Evolutionary conservation across 2,797 vertebrate genomes (phyloP), one percentile per base, ranked within the genome.

Genomic region (Sebastes reedi): DNA sequence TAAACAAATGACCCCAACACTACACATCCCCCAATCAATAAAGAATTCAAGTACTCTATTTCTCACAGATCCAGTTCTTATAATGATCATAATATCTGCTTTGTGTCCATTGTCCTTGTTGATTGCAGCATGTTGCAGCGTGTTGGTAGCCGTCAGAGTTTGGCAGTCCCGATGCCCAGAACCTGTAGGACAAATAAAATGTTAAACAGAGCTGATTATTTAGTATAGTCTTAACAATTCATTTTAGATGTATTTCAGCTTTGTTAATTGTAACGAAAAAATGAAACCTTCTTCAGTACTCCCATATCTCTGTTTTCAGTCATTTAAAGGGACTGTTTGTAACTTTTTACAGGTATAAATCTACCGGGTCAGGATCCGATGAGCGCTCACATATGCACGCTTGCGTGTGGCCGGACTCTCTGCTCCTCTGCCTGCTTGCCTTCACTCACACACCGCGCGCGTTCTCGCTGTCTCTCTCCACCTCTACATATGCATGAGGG

Each of bases 131-230:
- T 39, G 36, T 39, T 39, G 18, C 20, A 20, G 3, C 20, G 0
- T 18, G 3, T 0, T 1, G 1, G 46, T 50, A 3, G 16, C 0
- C 0, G 18, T 18, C 8, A 52, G 0, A 2, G 36, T 0, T 0
- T 9, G 14, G 3, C 14, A 59, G 25, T 29, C 4, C 56, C 18
- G 14, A 2, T 59, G 2, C 25, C 56, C 25, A 59, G 32, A 64
- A 24, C 4, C 61, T 64, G 32, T 22, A 22, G 3, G 3, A n/a
- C 20, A 62, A n/a, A n/a, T 12, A n/a, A 29, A 3, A 29, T 14
- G 56, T 18, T 46, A 16, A 59, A 18, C 39, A 46, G 13, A 46
- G 1, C 16, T 46, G 42, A 46, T 46, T 46, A 46, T 46, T 16
- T 16, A 7, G 13, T 3, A n/a, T 10, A 18, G 0, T 52, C 20